Percentiles rank a stretch among this genome's conserved stretches.
Evolutionary conservation across 2,113 vertebrate genomes (phyloP).

Genomic region (Corythoichthys haematopterus): DNA sequence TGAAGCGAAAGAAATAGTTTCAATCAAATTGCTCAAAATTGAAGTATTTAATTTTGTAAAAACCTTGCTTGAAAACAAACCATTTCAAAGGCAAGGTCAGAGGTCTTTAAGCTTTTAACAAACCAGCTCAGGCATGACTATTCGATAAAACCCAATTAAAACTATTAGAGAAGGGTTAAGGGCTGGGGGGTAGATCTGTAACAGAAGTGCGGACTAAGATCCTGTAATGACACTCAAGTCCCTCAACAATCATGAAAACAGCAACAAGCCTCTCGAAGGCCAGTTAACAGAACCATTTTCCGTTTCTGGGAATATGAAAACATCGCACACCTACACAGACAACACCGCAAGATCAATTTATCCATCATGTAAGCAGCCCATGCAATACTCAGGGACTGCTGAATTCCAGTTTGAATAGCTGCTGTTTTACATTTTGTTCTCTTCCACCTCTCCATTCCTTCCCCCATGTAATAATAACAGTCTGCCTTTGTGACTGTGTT

Average conservation of each 20-base stretch:
- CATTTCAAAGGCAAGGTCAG: background rate
- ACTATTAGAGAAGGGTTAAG: background rate
- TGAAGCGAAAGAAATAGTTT: background rate
- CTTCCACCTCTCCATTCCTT: conserved; percentile 16
- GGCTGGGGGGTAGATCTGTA: conserved; percentile 7
- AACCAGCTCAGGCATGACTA: background rate
- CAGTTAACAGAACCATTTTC: conserved; percentile 8
- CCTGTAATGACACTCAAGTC: conserved; percentile 36
- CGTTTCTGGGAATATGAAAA: conserved; percentile 19
- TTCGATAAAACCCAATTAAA: background rate
- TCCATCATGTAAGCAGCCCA: conserved; percentile 31
- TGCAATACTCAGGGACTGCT: conserved; percentile 35
- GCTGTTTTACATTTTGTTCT: conserved; percentile 39
- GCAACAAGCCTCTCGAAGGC: conserved; percentile 18
- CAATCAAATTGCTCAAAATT: background rate
- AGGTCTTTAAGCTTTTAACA: background rate
- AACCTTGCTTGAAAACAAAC: background rate
- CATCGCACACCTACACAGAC: conserved; percentile 20
- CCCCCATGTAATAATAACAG: conserved; percentile 18
- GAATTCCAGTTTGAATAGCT: conserved; percentile 20
- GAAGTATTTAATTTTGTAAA: background rate
- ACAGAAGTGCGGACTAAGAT: conserved; percentile 17
- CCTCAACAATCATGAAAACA: background rate
- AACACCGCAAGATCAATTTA: conserved; percentile 26
- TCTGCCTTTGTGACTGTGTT: conserved; percentile 37